These are phyloP conservation scores for Melanerpes aurifrons DNA, from an alignment of 2,113 vertebrate genomes.

Conservation along the genomic window DNA sequence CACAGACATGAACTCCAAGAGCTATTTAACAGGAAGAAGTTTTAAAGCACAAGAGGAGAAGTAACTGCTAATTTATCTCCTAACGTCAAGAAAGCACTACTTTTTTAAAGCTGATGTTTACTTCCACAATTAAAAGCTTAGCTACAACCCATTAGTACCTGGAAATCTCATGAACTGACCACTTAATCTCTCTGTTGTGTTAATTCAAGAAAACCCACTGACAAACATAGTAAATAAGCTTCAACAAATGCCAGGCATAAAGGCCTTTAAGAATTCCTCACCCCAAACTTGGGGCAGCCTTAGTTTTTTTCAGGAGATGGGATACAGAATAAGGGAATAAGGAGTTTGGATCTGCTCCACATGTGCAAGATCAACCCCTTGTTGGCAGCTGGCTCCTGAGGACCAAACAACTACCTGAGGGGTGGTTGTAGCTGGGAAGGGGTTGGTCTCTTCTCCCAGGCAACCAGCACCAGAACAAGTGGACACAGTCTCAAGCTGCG, in stretches of 20 bases:
- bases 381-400: background rate
- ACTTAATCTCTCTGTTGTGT: background rate
- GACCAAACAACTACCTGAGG: background rate
- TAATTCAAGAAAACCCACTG: background rate
- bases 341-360: background rate
- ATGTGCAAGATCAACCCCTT: accelerated
- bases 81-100: background rate
- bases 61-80: background rate
- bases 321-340: background rate
- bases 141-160: background rate
- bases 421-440: too few species aligned
- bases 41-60: background rate
- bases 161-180: background rate
- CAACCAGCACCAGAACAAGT: too few species aligned
- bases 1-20: background rate
- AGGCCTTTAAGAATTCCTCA: background rate
- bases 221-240: background rate
- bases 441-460: too few species aligned
- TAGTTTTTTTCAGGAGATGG: background rate
- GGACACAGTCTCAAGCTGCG: too few species aligned
- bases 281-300: background rate
- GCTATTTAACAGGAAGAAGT: slow-evolving; percentile 12
- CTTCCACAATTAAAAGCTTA: slow-evolving; percentile 1
- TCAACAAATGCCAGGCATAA: background rate
- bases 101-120: background rate